A percentile compares a stretch with the other conserved stretches of the same genome.
These are phyloP conservation scores for Hypsopygia costalis DNA, from an alignment of 2,888 invertebrate species.

Conservation along the genomic window DNA sequence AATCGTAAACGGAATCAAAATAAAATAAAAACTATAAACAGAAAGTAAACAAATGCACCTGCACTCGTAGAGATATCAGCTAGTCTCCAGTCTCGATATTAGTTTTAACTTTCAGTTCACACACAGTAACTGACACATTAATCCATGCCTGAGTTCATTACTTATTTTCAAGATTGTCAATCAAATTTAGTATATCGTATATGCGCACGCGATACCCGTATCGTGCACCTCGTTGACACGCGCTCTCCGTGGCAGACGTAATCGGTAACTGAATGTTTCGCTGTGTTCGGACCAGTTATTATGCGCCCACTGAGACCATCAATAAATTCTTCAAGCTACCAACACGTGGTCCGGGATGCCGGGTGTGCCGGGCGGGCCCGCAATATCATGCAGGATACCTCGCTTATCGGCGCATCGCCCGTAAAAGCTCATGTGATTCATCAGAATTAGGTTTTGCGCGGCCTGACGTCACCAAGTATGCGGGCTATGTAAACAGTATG, in stretches of 20 bases:
- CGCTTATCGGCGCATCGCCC: conserved; percentile 72
- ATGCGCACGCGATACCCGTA: conserved; percentile 59
- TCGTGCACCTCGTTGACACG: conserved; percentile 48
- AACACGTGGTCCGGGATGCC: conserved; percentile 64
- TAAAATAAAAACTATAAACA: conserved; percentile 29
- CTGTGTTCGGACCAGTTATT: conserved; percentile 67
- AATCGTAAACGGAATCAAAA: too few relatives aligned
- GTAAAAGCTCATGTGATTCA: conserved; percentile 73
- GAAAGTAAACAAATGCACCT: conserved; percentile 69
- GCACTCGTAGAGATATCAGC: conserved; percentile 54
- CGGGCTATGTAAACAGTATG: conserved; percentile 41
- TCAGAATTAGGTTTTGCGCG: conserved; percentile 63
- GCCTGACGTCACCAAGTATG: conserved; percentile 67
- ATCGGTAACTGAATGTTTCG: conserved; percentile 70
- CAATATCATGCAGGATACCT: conserved; percentile 42
- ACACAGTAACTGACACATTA: conserved; percentile 53
- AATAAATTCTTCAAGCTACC: conserved; percentile 48
- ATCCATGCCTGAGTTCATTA: conserved; percentile 36
- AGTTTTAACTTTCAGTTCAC: conserved; percentile 31
- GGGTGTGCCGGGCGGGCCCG: conserved; percentile 43
- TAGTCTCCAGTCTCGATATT: conserved; percentile 47
- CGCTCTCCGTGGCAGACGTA: conserved; percentile 58
- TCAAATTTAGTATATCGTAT: conserved; percentile 48
- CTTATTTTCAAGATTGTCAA: conserved; percentile 38
- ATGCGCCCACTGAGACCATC: conserved; percentile 74